Evolutionary conservation across 2,113 vertebrate species (phyloP), one percentile per base, ranked within the genome.

Genomic region (Theristicus caerulescens): DNA sequence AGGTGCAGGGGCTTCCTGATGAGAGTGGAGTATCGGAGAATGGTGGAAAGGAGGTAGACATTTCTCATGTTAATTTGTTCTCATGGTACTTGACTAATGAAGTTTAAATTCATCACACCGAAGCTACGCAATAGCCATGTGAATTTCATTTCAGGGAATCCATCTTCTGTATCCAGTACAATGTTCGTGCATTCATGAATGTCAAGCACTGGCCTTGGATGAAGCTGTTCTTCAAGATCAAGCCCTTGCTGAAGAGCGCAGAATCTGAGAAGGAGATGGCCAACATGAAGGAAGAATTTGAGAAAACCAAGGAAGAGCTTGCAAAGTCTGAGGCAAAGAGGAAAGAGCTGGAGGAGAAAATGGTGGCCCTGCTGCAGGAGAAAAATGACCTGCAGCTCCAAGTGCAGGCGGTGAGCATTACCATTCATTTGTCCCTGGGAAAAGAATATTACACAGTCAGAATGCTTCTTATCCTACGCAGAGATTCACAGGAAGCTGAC

Each of bases 371-470:
- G 11, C 17, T 55, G 54, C 98, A 99, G 86, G 99, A 99, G 81
- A 99, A 99, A 92, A 99, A 99, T n/a, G 99, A 99, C 44, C 95
- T 99, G 40, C 97, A 98, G 51, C 98, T 99, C 49, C 99, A 99
- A 94, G 98, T 99, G 27, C 99, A 99, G 88, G 94, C 99, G 20
- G 99, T 99, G 64, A 97, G 97, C 83, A 79, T 27, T 22, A 64
- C 22, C 7, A 1, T 22, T 42, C 27, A 11, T 76, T 51, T 64
- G 5, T 72, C 15, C 27, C 4, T 29, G 9, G 26, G 24, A 52
- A 52, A 83, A 49, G 6, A 66, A 29, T 1, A 1, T 8, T 36
- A 20, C 18, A 67, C 18, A 40, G 10, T 4, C 40, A 70, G 36
- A 74, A 74, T 21, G 5, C 9, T 27, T 59, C n/a, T 46, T 46